Evolutionary conservation across 2,797 vertebrate genomes (phyloP).

Genomic region (Acanthurus leucopareius): DNA sequence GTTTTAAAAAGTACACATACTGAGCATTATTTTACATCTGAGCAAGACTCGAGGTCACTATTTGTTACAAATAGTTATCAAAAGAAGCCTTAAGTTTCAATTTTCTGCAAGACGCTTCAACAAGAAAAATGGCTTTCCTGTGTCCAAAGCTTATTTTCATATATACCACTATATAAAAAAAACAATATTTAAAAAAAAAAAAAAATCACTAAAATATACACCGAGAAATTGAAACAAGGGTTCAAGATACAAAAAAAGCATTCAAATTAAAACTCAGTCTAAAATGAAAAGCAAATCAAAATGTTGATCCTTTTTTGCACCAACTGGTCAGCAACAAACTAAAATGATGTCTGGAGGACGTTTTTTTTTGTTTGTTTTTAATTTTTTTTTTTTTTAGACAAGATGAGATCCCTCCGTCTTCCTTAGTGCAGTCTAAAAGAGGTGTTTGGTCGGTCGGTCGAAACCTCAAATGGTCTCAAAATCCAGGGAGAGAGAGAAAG

Average conservation of each 20-base stretch:
- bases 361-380: too few species aligned
- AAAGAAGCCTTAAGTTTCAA: conserved; percentile 87
- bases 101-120: conserved; percentile 87
- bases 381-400: conserved; percentile 70
- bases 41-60: conserved; percentile 89
- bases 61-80: conserved; percentile 92
- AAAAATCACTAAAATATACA: conserved; percentile 94
- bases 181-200: conserved; percentile 76
- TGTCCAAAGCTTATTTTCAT: conserved; percentile 88
- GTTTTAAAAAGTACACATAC: conserved; percentile 88
- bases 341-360: conserved; percentile 77
- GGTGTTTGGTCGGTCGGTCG: conserved; percentile 80
- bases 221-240: conserved; percentile 89
- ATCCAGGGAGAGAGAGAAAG: conserved; percentile 71
- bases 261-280: conserved; percentile 89
- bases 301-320: conserved; percentile 91
- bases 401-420: conserved; percentile 83
- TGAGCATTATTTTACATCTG: conserved; percentile 89
- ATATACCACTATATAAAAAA: conserved; percentile 89
- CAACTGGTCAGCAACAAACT: conserved; percentile 83
- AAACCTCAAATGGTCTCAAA: conserved; percentile 80
- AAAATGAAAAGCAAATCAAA: conserved; percentile 83
- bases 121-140: conserved; percentile 87
- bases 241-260: conserved; percentile 89
- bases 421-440: conserved; percentile 81